phyloP scores from a whole-genome alignment of 1,140 invertebrate species.

The Diachasma alloeum region DNA sequence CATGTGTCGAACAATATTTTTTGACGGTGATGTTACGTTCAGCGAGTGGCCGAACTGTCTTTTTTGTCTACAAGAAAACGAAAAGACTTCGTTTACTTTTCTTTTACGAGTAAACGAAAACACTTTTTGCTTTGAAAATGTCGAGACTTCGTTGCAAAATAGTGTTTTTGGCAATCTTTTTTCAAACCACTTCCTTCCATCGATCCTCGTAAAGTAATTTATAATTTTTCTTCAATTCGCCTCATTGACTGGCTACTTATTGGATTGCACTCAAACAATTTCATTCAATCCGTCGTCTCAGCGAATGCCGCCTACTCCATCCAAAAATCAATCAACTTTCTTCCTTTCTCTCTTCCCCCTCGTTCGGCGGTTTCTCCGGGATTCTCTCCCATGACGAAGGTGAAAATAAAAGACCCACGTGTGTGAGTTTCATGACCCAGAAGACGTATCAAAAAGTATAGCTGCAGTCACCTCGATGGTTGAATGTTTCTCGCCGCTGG shows the following conservation, averaged over 20 bases:
- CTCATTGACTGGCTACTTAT: neutral
- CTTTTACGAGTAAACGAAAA: too few relatives aligned
- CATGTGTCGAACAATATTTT: too few relatives aligned
- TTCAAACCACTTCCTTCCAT: neutral
- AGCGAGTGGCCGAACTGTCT: too few relatives aligned
- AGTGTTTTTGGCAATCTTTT: too few relatives aligned
- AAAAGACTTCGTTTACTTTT: too few relatives aligned
- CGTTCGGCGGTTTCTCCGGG: neutral
- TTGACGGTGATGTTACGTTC: too few relatives aligned
- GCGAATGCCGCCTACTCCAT: neutral
- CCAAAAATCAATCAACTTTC: conserved; percentile 14
- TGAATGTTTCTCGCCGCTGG: neutral
- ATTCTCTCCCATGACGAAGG: neutral
- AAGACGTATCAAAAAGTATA: conserved; percentile 24
- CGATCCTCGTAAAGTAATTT: neutral
- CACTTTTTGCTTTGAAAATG: too few relatives aligned
- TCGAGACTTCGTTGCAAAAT: too few relatives aligned
- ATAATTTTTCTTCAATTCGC: neutral
- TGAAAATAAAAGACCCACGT: neutral
- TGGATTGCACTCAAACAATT: neutral
- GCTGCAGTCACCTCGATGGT: neutral
- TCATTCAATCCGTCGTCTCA: neutral
- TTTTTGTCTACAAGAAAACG: too few relatives aligned
- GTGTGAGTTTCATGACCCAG: conserved; percentile 29
- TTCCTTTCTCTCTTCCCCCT: neutral